Evolutionary conservation across 2,113 vertebrate species (phyloP).

Genomic region (Dromiciops gliroides): DNA sequence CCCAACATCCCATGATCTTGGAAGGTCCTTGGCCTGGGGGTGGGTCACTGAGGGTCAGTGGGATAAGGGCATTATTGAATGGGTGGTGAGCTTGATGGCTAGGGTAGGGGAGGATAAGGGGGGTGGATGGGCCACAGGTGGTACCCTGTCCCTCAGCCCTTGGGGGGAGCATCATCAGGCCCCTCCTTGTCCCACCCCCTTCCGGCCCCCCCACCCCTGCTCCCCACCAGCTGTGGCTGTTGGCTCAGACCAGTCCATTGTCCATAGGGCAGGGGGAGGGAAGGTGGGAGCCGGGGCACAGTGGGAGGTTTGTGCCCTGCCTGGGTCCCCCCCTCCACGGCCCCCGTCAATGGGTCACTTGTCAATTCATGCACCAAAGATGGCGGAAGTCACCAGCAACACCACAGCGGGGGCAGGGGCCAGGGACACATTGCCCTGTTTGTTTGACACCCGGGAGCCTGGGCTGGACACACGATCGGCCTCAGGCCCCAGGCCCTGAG

Average conservation of each 20-base stretch:
- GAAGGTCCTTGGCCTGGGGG: no score
- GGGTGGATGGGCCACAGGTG: conserved; percentile 67
- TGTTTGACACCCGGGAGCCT: conserved; percentile 68
- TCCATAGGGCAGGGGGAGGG: conserved; percentile 79
- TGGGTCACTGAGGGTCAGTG: not conserved
- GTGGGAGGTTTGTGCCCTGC: conserved; percentile 82
- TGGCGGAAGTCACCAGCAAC: conserved; percentile 85
- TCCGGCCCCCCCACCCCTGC: conserved; percentile 54
- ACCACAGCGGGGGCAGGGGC: conserved; percentile 82
- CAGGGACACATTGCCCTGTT: conserved; percentile 79
- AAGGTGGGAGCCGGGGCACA: conserved; percentile 85
- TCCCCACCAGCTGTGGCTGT: conserved; percentile 86
- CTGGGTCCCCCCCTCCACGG: conserved; percentile 74
- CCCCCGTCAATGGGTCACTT: conserved; percentile 86
- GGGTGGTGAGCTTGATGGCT: not conserved
- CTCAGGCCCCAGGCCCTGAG: not conserved
- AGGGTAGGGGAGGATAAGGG: not conserved
- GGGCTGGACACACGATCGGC: not conserved
- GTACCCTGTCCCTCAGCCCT: not conserved
- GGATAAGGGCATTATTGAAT: not conserved
- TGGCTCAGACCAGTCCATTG: conserved; percentile 86
- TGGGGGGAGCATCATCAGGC: conserved; percentile 1
- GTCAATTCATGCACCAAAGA: conserved; percentile 87
- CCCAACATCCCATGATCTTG: no score
- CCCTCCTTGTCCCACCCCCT: conserved; percentile 61